These are phyloP conservation scores for Anorthoa munda DNA, from an alignment of 2,888 invertebrate species.

Conservation along the genomic window DNA sequence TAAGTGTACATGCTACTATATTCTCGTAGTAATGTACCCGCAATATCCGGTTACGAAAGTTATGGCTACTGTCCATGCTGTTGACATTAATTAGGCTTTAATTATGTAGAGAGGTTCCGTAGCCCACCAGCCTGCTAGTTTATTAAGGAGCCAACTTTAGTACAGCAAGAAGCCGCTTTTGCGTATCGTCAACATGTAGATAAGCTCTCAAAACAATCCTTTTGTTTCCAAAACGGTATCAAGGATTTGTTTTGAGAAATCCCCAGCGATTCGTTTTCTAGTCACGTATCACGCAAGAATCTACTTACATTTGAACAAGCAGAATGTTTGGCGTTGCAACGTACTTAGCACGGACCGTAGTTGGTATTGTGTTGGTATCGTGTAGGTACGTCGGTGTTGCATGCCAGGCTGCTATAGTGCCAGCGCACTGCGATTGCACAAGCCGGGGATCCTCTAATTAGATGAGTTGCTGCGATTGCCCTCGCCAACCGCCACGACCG, in stretches of 20 bases:
- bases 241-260: slow-evolving; percentile 39
- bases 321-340: slow-evolving; percentile 61
- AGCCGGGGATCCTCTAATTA: slow-evolving; percentile 79
- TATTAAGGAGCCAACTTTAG: slow-evolving; percentile 27
- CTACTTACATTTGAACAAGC: slow-evolving; percentile 54
- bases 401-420: slow-evolving; percentile 46
- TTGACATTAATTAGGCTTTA: slow-evolving; percentile 29
- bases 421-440: slow-evolving; percentile 67
- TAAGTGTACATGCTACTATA: slow-evolving; percentile 2
- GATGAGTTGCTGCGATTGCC: slow-evolving; percentile 79
- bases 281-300: slow-evolving; percentile 56
- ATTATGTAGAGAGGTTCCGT: slow-evolving; percentile 20
- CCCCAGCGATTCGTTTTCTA: slow-evolving; percentile 38
- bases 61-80: slow-evolving; percentile 4
- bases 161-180: not conserved
- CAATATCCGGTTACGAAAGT: slow-evolving; percentile 29
- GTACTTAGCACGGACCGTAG: slow-evolving; percentile 65
- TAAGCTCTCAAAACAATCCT: slow-evolving; percentile 24
- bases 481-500: slow-evolving; percentile 72
- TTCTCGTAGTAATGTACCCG: slow-evolving; percentile 10
- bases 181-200: slow-evolving; percentile 5
- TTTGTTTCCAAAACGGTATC: slow-evolving; percentile 36
- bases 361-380: slow-evolving; percentile 54
- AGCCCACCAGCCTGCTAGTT: not conserved
- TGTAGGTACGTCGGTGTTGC: slow-evolving; percentile 64